Base-by-base conservation (phyloP, 2,888 invertebrate species). In the Hypselothyrea guttata region DNA sequence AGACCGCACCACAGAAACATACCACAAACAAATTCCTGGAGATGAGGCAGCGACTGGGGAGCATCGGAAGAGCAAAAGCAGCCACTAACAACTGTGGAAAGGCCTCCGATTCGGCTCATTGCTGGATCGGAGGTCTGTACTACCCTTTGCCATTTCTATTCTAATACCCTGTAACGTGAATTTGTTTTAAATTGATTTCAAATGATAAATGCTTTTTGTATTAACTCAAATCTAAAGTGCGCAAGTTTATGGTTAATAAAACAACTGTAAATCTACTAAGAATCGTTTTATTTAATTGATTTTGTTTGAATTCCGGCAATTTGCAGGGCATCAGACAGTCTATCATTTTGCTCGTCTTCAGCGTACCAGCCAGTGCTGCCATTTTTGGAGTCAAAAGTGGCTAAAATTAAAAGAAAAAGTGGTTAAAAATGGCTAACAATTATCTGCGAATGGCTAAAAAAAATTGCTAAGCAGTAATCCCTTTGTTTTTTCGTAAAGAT, bases 201-300 rank as follows among this genome's bases (percentile, higher is more conserved):
- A 53, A 47, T 75, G 55, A 78, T 68, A 62, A 69, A 66, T 65
- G 66, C 82, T 64, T 81, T 81, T 81, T 84, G 71, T 85, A 85
- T 67, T 57, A 69, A 67, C 22, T 56, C 41, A 74, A 74, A 79
- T 58, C 57, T 61, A 56, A 71, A 64, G 57, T 68, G 72, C 71
- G 62, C 41, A 49, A 54, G 71, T 68, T 48, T 69, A 77, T 68
- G 57, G 65, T 54, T 51, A 73, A 75, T 70, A 66, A 56, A 78
- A 63, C 82, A 84, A 74, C 45, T 42, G 13, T 22, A 60, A 69
- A 78, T 8, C 37, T 67, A 71, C 52, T 13, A 34, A 38, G 40
- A 28, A 47, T 38, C 46, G 22, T 4, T 22, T 5, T 22, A 4
- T 22, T 22, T 22, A 4, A 22, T 22, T 22, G 22, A 4, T 22